Percentiles rank a stretch among this genome's conserved stretches.
Evolutionary conservation across 2,113 vertebrate genomes (phyloP).

Genomic region (Myiagra hebetior): DNA sequence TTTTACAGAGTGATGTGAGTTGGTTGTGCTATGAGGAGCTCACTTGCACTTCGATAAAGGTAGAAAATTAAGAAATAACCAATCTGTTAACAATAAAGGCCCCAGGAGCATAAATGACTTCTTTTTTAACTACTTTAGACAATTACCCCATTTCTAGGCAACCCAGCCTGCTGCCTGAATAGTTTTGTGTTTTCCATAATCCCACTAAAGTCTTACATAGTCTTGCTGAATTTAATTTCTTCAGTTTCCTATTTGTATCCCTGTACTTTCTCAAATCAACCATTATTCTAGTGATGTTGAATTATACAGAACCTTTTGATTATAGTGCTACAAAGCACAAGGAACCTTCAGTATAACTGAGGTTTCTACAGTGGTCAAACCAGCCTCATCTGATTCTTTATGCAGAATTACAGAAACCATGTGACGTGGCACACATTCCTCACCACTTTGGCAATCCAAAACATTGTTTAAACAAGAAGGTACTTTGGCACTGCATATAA

Average conservation of each 20-base stretch:
- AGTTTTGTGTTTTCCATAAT: conserved; percentile 4
- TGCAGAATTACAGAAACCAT: neutral
- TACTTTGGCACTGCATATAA: conserved; percentile 10
- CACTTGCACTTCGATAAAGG: neutral
- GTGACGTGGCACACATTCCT: neutral
- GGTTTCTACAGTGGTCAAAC: neutral
- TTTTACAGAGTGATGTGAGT: neutral
- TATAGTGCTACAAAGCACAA: neutral
- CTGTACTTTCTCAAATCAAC: neutral
- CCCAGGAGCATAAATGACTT: neutral
- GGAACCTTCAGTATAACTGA: neutral
- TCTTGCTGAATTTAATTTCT: conserved; percentile 8
- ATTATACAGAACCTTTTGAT: conserved; percentile 35
- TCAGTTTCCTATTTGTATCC: neutral
- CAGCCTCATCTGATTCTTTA: neutral
- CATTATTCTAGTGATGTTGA: conserved; percentile 22
- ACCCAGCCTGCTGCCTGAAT: neutral
- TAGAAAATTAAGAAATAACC: neutral
- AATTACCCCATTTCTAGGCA: conserved; percentile 16
- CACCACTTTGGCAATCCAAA: neutral
- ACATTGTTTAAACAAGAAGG: conserved; percentile 21
- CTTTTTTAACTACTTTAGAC: neutral
- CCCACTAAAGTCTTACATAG: neutral
- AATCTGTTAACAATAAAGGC: neutral
- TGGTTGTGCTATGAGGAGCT: neutral